Conservation (phyloP, 2,113 vertebrate species). For the Istiophorus platypterus region DNA sequence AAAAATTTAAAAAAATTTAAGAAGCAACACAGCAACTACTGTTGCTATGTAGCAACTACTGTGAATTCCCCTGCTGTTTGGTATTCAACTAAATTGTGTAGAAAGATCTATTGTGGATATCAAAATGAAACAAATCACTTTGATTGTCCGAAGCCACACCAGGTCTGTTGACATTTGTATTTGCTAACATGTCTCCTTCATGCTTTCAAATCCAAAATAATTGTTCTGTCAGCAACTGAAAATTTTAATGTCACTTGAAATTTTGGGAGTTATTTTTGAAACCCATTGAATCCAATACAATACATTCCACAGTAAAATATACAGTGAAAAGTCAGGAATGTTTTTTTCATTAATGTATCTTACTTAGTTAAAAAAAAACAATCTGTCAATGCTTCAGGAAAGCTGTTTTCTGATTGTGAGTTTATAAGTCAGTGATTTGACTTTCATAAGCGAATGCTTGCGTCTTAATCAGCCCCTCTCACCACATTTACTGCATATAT, state of each 20-base stretch:
- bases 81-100: neutral
- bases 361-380: neutral
- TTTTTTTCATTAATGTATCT: neutral
- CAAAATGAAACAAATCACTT: too few relatives aligned
- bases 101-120: neutral
- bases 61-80: too few relatives aligned
- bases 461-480: neutral
- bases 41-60: too few relatives aligned
- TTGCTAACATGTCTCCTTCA: neutral
- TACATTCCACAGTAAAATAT: too few relatives aligned
- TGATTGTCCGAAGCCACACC: neutral
- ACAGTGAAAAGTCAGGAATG: neutral
- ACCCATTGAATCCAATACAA: too few relatives aligned
- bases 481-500: neutral
- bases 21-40: too few relatives aligned
- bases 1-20: neutral
- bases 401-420: accelerated
- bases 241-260: neutral
- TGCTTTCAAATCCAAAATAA: neutral
- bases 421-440: neutral
- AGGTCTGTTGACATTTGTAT: neutral
- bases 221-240: neutral
- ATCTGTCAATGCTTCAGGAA: neutral
- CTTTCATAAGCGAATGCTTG: neutral
- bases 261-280: neutral